Base-by-base conservation (phyloP, 2,888 invertebrate species). In the Hypsopygia costalis region DNA sequence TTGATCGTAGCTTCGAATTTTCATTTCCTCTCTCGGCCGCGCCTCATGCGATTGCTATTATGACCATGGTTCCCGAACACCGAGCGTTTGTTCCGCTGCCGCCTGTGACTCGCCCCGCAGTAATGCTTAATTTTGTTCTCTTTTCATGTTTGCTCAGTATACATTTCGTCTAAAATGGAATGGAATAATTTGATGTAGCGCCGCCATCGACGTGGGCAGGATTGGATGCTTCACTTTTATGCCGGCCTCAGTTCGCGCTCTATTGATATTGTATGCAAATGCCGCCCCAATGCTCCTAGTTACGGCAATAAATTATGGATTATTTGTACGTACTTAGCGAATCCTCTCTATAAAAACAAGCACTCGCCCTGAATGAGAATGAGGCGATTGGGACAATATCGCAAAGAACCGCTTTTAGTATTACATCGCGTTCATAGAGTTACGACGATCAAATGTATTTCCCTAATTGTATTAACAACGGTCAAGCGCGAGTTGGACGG, bases 121-220 rank as follows among this genome's bases (percentile, higher is more conserved):
- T 75, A 74, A 79, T 74, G 75, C 80, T 80, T 85, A 81, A 85
- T 83, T 83, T 83, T 75, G 80, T 80, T 83, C 85, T 81, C 81
- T 83, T 83, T 83, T 81, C 82, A 85, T 85, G 85, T 85, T 86
- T 81, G 80, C 75, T 85, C 81, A 79, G 83, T 82, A 81, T 80
- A 85, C 77, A 81, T 82, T 81, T 75, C 80, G 78, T 79, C 79
- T 82, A 83, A 81, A 85, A 81, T 77, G 79, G 73, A 77, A 80
- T 75, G 77, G 81, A 81, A 82, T 81, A 80, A 82, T 81, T 81
- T 76, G 73, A 73, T 68, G 79, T 71, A 70, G 72, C 65, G 69
- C 70, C 59, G 71, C 58, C 70, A 68, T 73, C 61, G 81, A 69
- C 78, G 76, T 72, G 78, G 60, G 65, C 61, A 55, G 58, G 67